Base-by-base conservation (phyloP, 2,113 vertebrate genomes). In the Chascanopsetta lugubris region DNA sequence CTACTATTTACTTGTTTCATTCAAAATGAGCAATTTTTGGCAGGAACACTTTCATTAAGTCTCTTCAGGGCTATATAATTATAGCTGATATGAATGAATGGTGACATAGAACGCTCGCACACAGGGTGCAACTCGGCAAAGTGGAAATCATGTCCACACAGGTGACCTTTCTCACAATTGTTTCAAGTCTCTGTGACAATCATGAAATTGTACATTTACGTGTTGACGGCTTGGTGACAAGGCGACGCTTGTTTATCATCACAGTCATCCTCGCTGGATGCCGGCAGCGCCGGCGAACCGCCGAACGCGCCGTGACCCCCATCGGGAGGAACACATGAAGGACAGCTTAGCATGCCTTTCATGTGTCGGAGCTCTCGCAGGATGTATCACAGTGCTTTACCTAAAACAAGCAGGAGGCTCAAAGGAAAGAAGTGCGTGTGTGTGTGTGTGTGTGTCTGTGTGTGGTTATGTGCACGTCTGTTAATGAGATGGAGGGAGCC, bases 331-430 rank as follows among this genome's bases (percentile, higher is more conserved):
- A 69, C 85, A 90, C 60, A 60, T 77, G 73, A 78, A 91, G 87
- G 86, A 78, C 85, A 80, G 76, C 78, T 86, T 84, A 83, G 69
- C 82, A 80, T 85, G 75, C 61, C 79, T 88, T 90, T 84, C 81
- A 90, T 84, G 80, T 47, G 25, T 50, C 30, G 54, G 26, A 75
- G 69, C 72, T 74, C 82, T 85, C 61, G 2, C 60, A 73, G 73
- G 72, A 64, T 65, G 58, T 42, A 72, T 85, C 82, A 82, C 79
- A 72, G 66, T 8, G 40, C 74, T 77, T 61, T 53, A 69, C 61
- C 78, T 84, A 49, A 80, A 88, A 53, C 47, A 53, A 42, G 38
- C 38, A 42, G n/a, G 38, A 6, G 38, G 17, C 8, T n/a, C 38
- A 60, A 26, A 69, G 40, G 11, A 21, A 72, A 46, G 54, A 30